Base-by-base conservation (phyloP, 2,888 invertebrate species). In the Marasmarcha lunaedactyla region DNA sequence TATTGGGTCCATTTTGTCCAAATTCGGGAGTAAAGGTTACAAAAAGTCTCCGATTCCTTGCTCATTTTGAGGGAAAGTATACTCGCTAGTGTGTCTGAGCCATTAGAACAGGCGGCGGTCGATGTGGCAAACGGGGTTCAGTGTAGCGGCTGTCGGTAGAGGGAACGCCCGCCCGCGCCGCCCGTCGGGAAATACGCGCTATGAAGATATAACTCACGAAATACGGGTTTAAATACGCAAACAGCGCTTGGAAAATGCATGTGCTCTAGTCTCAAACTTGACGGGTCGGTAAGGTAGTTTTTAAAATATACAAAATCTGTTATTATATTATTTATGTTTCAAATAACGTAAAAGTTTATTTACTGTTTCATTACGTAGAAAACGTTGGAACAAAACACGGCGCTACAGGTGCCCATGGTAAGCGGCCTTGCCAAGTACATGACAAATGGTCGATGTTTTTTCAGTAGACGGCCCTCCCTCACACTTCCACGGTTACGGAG, bases 351-450 rank as follows among this genome's bases (percentile, higher is more conserved):
- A 20, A 20, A 20, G 20, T 7, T 20, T 5, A 20, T 20, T 20
- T 20, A 20, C 7, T 20, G 20, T 20, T 30, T 30, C 2, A n/a
- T 9, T n/a, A n/a, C 9, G 10, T 30, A 30, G n/a, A 30, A 20
- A 30, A 65, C 59, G 62, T 57, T 56, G 57, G 57, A 60, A 60
- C 61, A 65, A 59, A 57, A 55, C 51, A 47, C 49, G 52, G 63
- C 55, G 64, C 74, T 59, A 73, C 72, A 73, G 72, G 72, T 73
- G 73, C 66, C 56, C 20, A 44, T 46, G 43, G 4, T 7, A 30
- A 7, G 6, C 6, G 4, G 2, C 30, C 3, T 30, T 4, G 6
- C 30, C 4, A 20, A 20, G 20, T 7, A 20, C 20, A 47, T 53
- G 48, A 50, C 52, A 70, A 63, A 68, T 69, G 57, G 57, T 11